phyloP scores from a whole-genome alignment of 2,113 vertebrate genomes.

The Neogobius melanostomus region DNA sequence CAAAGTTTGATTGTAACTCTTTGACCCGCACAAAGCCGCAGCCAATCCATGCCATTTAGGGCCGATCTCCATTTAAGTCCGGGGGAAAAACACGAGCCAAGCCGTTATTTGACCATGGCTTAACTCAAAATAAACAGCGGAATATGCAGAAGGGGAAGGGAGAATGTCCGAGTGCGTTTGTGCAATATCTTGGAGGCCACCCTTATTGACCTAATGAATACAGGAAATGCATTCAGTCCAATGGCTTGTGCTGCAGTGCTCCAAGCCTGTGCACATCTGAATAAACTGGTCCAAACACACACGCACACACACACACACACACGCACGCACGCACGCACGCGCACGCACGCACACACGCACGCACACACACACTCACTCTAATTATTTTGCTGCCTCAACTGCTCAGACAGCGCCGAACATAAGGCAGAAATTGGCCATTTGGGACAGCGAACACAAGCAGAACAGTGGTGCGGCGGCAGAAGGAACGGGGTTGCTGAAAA shows the following conservation, averaged over 20 bases:
- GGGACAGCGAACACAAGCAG: constrained; percentile 58
- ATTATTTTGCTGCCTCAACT: constrained; percentile 63
- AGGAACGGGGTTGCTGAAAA: constrained; percentile 54
- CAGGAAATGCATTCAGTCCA: constrained; percentile 19
- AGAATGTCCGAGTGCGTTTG: constrained; percentile 25
- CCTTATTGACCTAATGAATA: constrained; percentile 24
- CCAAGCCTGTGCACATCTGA: constrained; percentile 12
- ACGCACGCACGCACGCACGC: constrained; percentile 20
- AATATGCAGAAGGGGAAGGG: constrained; percentile 16
- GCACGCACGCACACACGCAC: constrained; percentile 15
- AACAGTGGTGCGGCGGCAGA: constrained; percentile 45
- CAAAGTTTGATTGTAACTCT: background rate
- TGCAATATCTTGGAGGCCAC: constrained; percentile 16
- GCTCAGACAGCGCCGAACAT: constrained; percentile 58
- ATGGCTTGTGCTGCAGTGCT: constrained; percentile 1
- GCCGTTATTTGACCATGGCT: constrained; percentile 44
- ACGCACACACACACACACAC: constrained; percentile 20
- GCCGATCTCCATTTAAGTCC: constrained; percentile 42
- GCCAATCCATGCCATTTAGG: constrained; percentile 35
- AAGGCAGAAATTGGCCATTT: constrained; percentile 70
- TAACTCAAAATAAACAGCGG: constrained; percentile 49
- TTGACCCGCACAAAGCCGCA: constrained; percentile 12
- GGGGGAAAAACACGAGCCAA: constrained; percentile 41
- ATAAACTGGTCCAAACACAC: constrained; percentile 18
- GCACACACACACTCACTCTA: constrained; percentile 2